A percentile compares a stretch with the other conserved stretches of the same genome.
Evolutionary conservation across 2,888 invertebrate genomes (phyloP).

Genomic region (Pollenia angustigena): DNA sequence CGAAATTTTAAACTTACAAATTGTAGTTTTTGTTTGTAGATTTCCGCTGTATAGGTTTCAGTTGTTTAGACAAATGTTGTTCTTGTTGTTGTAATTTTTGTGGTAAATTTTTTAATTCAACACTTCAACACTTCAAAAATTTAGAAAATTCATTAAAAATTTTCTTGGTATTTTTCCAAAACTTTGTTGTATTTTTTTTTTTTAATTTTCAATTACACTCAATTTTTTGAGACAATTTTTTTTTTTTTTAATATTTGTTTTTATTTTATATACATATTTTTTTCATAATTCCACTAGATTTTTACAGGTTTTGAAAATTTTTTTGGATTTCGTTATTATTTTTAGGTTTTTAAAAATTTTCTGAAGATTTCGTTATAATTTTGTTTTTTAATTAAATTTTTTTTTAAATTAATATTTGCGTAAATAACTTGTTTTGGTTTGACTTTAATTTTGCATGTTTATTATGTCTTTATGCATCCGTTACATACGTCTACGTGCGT

Average conservation of each 20-base stretch:
- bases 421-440: slow-evolving; percentile 53
- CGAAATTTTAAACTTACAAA: too few species aligned
- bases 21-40: too few species aligned
- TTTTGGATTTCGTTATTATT: neutral
- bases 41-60: too few species aligned
- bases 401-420: slow-evolving; percentile 43
- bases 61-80: too few species aligned
- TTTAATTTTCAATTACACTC: slow-evolving; percentile 1
- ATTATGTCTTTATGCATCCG: slow-evolving; percentile 62
- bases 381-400: slow-evolving; percentile 42
- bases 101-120: neutral
- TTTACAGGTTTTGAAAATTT: neutral
- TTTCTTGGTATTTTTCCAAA: neutral
- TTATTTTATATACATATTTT: neutral
- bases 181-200: neutral
- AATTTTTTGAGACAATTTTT: slow-evolving; percentile 8
- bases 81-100: neutral
- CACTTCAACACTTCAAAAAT: neutral
- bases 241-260: slow-evolving; percentile 1
- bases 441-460: slow-evolving; percentile 46
- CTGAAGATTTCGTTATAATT: slow-evolving; percentile 8
- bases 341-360: neutral
- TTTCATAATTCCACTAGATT: slow-evolving; percentile 37
- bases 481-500: slow-evolving; percentile 83
- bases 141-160: too few species aligned